phyloP scores from a whole-genome alignment of 2,888 invertebrate species.

The Pseudanteris insignis region DNA sequence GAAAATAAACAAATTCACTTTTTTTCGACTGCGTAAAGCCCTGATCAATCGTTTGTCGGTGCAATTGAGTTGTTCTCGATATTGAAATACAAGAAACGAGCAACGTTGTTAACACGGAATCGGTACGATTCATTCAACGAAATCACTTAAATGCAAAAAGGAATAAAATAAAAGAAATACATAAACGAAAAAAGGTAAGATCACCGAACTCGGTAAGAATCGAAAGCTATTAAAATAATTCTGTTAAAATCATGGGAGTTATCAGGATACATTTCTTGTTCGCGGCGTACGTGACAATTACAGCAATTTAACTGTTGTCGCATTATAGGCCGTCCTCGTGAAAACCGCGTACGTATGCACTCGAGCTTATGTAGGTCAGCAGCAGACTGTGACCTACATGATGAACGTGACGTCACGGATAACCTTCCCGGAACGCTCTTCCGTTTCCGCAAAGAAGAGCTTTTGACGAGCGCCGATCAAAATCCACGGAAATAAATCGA shows the following conservation, averaged over 20 bases:
- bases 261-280: slow-evolving; percentile 22
- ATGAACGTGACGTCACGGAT: slow-evolving; percentile 56
- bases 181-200: too few species aligned
- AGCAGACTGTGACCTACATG: slow-evolving; percentile 60
- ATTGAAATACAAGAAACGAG: too few species aligned
- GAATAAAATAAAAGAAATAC: background rate
- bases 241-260: too few species aligned
- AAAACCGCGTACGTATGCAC: slow-evolving; percentile 51
- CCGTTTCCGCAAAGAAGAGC: slow-evolving; percentile 35
- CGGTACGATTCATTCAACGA: too few species aligned
- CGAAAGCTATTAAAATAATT: too few species aligned
- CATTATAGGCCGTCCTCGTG: slow-evolving; percentile 31
- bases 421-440: slow-evolving; percentile 37
- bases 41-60: too few species aligned
- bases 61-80: too few species aligned
- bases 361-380: slow-evolving; percentile 54
- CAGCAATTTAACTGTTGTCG: slow-evolving; percentile 34
- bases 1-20: too few species aligned
- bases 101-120: too few species aligned
- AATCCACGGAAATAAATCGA: too few species aligned
- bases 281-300: slow-evolving; percentile 41
- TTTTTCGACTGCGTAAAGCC: too few species aligned
- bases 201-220: too few species aligned
- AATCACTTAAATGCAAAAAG: background rate
- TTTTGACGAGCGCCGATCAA: background rate